Evolutionary conservation across 2,113 vertebrate species (phyloP).

Genomic region (Rhabdomys dilectus): DNA sequence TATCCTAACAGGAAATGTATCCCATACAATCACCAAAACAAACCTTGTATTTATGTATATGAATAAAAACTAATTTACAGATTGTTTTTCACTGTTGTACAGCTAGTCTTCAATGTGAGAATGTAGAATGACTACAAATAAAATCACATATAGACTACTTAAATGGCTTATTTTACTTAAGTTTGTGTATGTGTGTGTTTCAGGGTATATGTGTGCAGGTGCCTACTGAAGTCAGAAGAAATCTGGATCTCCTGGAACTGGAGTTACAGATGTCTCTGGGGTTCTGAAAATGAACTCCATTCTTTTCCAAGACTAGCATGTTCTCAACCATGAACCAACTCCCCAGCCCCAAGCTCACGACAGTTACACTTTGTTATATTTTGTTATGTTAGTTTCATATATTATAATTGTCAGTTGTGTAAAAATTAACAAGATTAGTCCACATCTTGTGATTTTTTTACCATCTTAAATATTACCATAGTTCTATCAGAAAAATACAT

Average conservation of each 20-base stretch:
- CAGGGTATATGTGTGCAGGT: too few relatives aligned
- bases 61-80: background rate
- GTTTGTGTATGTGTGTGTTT: background rate
- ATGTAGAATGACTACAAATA: background rate
- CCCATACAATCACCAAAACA: background rate
- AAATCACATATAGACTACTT: background rate
- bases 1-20: background rate
- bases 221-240: too few relatives aligned
- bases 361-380: background rate
- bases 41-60: background rate
- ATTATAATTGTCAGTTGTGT: background rate
- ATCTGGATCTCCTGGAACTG: background rate
- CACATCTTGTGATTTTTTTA: background rate
- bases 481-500: background rate
- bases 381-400: background rate
- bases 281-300: background rate
- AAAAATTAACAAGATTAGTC: slow-evolving; percentile 4
- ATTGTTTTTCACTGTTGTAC: background rate
- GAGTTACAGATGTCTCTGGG: background rate
- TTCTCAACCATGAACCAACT: background rate
- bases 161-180: background rate
- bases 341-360: fast-evolving
- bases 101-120: background rate
- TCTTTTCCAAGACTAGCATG: too few relatives aligned
- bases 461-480: background rate